phyloP scores from a whole-genome alignment of 2,797 vertebrate genomes.

The Thunnus albacares region DNA sequence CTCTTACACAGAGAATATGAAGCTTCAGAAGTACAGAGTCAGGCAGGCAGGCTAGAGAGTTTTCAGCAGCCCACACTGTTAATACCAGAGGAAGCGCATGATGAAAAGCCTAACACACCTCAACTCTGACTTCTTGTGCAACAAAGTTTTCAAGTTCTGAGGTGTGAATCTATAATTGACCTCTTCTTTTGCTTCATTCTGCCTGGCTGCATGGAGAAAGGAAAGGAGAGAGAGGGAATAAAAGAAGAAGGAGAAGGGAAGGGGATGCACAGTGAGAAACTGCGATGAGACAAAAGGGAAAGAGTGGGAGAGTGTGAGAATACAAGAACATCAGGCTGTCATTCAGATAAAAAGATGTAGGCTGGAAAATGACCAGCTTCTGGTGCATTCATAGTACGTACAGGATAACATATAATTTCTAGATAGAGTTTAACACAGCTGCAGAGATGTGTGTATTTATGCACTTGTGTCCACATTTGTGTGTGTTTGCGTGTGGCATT shows the following conservation, averaged over 20 bases:
- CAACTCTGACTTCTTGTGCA: conserved; percentile 24
- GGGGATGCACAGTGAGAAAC: not conserved
- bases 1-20: not conserved
- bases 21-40: not conserved
- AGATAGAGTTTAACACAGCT: conserved; percentile 41
- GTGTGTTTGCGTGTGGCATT: conserved; percentile 23
- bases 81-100: conserved; percentile 8
- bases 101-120: conserved; percentile 10
- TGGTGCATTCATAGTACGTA: conserved; percentile 26
- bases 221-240: not conserved
- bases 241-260: not conserved
- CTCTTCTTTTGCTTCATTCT: conserved; percentile 31
- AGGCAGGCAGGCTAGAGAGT: conserved; percentile 11
- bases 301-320: conserved; percentile 21
- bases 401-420: conserved; percentile 30
- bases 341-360: conserved; percentile 25
- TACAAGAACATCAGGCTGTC: conserved; percentile 22
- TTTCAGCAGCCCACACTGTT: conserved; percentile 16
- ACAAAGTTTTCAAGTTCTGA: conserved; percentile 34
- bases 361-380: conserved; percentile 35
- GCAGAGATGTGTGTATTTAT: conserved; percentile 26
- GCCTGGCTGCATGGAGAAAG: conserved; percentile 1
- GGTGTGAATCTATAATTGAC: conserved; percentile 50
- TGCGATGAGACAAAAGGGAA: conserved; percentile 2
- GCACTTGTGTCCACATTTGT: conserved; percentile 11